Conservation (phyloP, 2,797 vertebrate species). For the Babyrousa celebensis region DNA sequence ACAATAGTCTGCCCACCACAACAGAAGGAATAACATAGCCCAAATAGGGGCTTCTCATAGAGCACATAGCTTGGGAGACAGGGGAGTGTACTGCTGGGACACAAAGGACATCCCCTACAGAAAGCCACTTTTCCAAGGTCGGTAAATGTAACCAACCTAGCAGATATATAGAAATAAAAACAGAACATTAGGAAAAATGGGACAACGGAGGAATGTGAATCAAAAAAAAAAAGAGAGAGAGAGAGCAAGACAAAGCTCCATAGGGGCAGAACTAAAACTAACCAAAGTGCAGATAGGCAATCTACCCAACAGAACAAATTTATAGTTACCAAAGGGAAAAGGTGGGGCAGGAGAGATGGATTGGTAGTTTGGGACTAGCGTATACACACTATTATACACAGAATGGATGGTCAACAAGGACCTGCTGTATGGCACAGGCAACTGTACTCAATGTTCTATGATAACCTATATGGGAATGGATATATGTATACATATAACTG, state of each 20-base stretch:
- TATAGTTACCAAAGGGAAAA: too few relatives aligned
- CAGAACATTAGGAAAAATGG: neutral
- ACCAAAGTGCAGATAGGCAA: neutral
- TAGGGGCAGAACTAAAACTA: neutral
- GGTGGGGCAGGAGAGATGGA: too few relatives aligned
- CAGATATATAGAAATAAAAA: neutral
- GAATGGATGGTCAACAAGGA: too few relatives aligned
- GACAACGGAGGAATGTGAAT: neutral
- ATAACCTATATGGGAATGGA: too few relatives aligned
- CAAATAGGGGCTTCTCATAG: neutral
- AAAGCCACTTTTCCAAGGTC: neutral
- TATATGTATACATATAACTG: too few relatives aligned
- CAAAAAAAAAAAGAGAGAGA: neutral
- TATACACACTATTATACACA: too few relatives aligned
- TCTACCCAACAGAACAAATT: neutral
- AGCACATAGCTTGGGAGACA: neutral
- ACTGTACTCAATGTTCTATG: too few relatives aligned
- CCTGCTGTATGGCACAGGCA: too few relatives aligned
- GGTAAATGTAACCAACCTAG: neutral
- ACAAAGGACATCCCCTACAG: neutral
- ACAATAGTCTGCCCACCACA: neutral
- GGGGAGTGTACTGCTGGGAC: neutral
- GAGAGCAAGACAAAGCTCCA: neutral
- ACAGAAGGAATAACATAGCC: neutral
- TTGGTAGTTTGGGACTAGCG: too few relatives aligned